Percentiles rank a stretch among this genome's conserved stretches.
Evolutionary conservation across 2,113 vertebrate genomes (phyloP).

Genomic region (Rynchops niger): DNA sequence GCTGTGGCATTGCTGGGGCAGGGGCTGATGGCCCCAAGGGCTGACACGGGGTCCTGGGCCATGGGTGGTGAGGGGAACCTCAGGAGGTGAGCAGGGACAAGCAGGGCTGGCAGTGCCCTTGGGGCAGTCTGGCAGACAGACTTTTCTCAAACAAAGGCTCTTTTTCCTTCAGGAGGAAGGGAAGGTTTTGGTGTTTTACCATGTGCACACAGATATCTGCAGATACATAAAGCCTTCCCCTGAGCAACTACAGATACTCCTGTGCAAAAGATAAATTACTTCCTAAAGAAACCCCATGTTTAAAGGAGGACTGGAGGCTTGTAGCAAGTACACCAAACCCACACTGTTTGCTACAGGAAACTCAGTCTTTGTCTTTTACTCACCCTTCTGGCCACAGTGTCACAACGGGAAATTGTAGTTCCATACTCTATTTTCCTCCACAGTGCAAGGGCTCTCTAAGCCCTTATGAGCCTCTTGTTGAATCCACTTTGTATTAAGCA

Average conservation of each 20-base stretch:
- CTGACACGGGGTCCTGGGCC: no score
- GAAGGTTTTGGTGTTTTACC: accelerated
- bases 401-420: neutral
- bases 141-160: neutral
- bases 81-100: neutral
- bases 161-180: neutral
- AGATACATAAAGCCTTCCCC: neutral
- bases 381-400: neutral
- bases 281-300: neutral
- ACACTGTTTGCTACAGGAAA: neutral
- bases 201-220: accelerated
- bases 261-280: neutral
- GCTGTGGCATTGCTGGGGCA: neutral
- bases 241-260: neutral
- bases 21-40: neutral
- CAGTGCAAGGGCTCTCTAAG: neutral
- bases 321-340: neutral
- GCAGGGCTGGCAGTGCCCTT: neutral
- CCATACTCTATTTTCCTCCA: neutral
- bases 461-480: neutral
- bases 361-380: neutral
- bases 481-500: neutral
- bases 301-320: neutral
- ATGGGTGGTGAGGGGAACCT: accelerated
- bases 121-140: neutral